Evolutionary conservation across 2,888 invertebrate genomes (phyloP).

Genomic region (Chalcosyrphus nemorum): DNA sequence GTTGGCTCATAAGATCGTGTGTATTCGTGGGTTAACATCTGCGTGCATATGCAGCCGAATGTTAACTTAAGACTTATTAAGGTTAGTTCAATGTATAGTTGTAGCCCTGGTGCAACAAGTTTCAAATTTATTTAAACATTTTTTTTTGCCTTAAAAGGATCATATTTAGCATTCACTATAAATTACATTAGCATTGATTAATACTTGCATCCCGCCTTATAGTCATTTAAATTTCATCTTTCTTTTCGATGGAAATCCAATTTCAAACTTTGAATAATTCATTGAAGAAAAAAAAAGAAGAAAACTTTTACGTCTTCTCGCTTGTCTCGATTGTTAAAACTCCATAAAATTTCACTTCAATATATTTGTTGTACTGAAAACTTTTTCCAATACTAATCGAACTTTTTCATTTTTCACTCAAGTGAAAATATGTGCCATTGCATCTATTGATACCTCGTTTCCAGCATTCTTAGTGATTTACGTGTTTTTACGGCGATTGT

Average conservation of each 20-base stretch:
- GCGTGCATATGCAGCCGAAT: too few species aligned
- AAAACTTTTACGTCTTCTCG: background rate
- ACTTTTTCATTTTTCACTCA: background rate
- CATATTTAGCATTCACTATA: too few species aligned
- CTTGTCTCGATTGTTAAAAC: background rate
- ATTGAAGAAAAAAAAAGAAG: background rate
- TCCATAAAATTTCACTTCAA: conserved; percentile 1
- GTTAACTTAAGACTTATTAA: too few species aligned
- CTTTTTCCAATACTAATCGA: background rate
- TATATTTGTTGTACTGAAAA: background rate
- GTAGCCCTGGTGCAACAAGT: too few species aligned
- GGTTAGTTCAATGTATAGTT: too few species aligned
- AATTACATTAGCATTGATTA: background rate
- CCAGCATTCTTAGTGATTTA: background rate
- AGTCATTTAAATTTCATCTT: background rate
- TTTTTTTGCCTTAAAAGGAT: too few species aligned
- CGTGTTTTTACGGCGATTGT: background rate
- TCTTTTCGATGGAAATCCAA: background rate
- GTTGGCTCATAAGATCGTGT: too few species aligned
- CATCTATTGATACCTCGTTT: background rate
- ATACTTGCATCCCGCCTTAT: background rate
- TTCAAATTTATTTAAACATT: too few species aligned
- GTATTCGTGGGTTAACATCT: too few species aligned
- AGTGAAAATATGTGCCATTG: background rate
- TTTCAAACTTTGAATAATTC: conserved; percentile 10